Conservation (phyloP, 2,888 invertebrate genomes). For the Miltochrista miniata region DNA sequence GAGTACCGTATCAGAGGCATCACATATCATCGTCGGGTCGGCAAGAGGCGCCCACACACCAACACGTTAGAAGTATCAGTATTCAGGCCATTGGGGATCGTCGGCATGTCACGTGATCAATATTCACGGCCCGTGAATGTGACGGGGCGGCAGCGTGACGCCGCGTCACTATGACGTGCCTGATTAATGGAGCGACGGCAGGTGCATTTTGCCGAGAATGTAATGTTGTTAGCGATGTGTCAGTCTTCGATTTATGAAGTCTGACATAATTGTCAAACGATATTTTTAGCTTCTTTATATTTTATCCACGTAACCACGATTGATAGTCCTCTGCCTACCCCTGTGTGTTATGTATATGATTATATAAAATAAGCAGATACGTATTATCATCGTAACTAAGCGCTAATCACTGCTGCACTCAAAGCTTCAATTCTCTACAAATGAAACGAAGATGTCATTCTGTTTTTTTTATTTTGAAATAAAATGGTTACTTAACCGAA, state of each 20-base stretch:
- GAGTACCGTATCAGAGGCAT: conserved; percentile 14
- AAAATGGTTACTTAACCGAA: too few relatives aligned
- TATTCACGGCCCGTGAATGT: conserved; percentile 32
- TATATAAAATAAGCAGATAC: too few relatives aligned
- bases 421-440: too few relatives aligned
- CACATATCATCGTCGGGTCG: conserved; percentile 23
- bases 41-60: conserved; percentile 22
- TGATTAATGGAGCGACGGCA: conserved; percentile 38
- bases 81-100: conserved; percentile 25
- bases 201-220: conserved; percentile 39
- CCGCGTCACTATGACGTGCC: conserved; percentile 31
- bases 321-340: too few relatives aligned
- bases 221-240: conserved; percentile 30
- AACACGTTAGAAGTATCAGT: conserved; percentile 37
- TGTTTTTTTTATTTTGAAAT: too few relatives aligned
- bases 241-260: conserved; percentile 1
- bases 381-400: too few relatives aligned
- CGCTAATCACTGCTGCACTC: too few relatives aligned
- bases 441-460: too few relatives aligned
- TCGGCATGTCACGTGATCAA: conserved; percentile 33
- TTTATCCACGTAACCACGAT: too few relatives aligned
- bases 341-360: too few relatives aligned
- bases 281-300: too few relatives aligned
- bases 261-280: neutral
- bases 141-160: conserved; percentile 23